These are phyloP conservation scores for Spermophilus dauricus DNA, from an alignment of 2,113 vertebrate species.

Conservation along the genomic window DNA sequence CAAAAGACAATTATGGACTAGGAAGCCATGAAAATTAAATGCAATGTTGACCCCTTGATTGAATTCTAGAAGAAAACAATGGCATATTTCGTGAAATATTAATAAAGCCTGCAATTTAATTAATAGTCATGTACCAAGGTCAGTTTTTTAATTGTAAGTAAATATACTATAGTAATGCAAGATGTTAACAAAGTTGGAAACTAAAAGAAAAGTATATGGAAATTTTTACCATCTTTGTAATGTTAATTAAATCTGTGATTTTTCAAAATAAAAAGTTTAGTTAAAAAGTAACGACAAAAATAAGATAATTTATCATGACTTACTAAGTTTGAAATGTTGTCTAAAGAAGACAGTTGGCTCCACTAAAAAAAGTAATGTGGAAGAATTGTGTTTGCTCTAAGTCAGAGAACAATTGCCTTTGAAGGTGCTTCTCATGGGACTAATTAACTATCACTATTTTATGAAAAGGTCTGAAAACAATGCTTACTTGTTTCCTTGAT, in stretches of 20 bases:
- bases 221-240: neutral
- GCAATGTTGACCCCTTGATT: neutral
- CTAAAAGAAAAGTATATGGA: neutral
- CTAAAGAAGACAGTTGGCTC: neutral
- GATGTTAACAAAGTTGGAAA: neutral
- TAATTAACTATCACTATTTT: neutral
- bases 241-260: neutral
- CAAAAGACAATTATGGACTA: neutral
- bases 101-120: neutral
- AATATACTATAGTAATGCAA: neutral
- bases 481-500: neutral
- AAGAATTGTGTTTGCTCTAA: neutral
- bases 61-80: neutral
- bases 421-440: neutral
- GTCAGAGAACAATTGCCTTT: neutral
- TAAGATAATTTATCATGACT: neutral
- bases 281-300: neutral
- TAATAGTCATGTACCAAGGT: neutral
- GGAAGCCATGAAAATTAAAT: neutral
- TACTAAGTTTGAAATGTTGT: neutral
- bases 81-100: neutral
- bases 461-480: neutral
- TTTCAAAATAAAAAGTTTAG: neutral
- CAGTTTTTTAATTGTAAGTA: neutral
- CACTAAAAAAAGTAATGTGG: neutral